Evolutionary conservation across 1,140 invertebrate species (phyloP).

Genomic region (Galleria mellonella): DNA sequence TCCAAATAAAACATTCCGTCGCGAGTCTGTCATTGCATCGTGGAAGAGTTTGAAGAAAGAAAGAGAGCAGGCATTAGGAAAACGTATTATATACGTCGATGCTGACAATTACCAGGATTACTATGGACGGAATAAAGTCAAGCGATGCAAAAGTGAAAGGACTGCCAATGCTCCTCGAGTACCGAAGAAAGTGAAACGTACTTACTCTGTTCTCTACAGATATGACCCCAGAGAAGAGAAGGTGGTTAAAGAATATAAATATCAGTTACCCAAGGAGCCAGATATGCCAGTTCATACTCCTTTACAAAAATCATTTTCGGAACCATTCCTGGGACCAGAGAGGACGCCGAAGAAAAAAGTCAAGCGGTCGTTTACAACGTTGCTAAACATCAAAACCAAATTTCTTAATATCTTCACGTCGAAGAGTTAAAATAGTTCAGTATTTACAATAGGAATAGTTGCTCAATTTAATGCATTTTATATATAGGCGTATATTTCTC

Average conservation of each 20-base stretch:
- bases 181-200: conserved; percentile 60
- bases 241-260: conserved; percentile 66
- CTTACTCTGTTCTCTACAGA: conserved; percentile 63
- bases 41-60: conserved; percentile 67
- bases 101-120: conserved; percentile 60
- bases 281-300: conserved; percentile 16
- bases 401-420: conserved; percentile 61
- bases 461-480: conserved; percentile 68
- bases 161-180: conserved; percentile 32
- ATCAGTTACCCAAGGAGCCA: conserved; percentile 43
- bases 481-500: conserved; percentile 14
- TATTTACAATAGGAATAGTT: conserved; percentile 36
- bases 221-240: conserved; percentile 63
- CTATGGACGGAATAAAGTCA: conserved; percentile 62
- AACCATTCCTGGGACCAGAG: conserved; percentile 53
- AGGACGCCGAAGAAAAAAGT: conserved; percentile 57
- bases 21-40: conserved; percentile 62
- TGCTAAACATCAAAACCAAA: conserved; percentile 64
- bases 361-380: conserved; percentile 60
- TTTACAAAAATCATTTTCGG: conserved; percentile 51
- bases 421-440: conserved; percentile 42
- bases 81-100: conserved; percentile 55
- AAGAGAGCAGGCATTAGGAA: conserved; percentile 58
- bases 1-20: conserved; percentile 61
- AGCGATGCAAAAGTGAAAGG: conserved; percentile 63